Base-by-base conservation (phyloP, 2,888 invertebrate species). In the Lacanobia wlatinum region DNA sequence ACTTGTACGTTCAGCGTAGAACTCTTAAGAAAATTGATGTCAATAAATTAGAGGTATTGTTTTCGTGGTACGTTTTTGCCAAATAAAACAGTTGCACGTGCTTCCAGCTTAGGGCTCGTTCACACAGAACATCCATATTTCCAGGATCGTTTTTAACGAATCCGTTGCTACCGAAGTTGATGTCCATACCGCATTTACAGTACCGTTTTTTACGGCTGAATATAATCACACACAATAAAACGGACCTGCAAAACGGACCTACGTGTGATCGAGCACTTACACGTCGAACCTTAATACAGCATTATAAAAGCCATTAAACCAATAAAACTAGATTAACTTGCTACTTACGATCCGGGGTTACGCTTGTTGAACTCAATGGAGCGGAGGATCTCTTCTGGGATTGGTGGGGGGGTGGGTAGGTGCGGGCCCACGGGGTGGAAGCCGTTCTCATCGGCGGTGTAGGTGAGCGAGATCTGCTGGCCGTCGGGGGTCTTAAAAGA, bases 381-480 rank as follows among this genome's bases (percentile, higher is more conserved):
- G 83, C 95, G 94, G 38, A 97, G 92, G 86, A 97, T 97, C 71
- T 96, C 90, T 70, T 95, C 95, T 0, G 95, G 95, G 71, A 95
- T 95, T 2, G 95, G 95, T 0, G 97, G 97, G 3, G 97, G 96
- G 0, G 97, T 97, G 62, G 97, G 97, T n/a, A 97, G 94, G 83
- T 97, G 97, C 3, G 96, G 95, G 12, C 97, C 97, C 66, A 95
- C 96, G 43, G 97, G 97, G 87, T 97, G 97, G 95, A 97, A 97
- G 77, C 97, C 97, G 87, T 97, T 97, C 90, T 98, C 97, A 87
- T 98, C 98, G 21, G 98, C 97, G 61, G 97, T 96, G 94, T 98
- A 98, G 8, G 97, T 96, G 74, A 97, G 92, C 23, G 97, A 95
- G 87, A 97, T 97, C 87, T 97, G 95, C 85, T 97, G 96, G 71